Conservation (phyloP, 2,797 vertebrate species). For the Cryptoblepharus egeriae region DNA sequence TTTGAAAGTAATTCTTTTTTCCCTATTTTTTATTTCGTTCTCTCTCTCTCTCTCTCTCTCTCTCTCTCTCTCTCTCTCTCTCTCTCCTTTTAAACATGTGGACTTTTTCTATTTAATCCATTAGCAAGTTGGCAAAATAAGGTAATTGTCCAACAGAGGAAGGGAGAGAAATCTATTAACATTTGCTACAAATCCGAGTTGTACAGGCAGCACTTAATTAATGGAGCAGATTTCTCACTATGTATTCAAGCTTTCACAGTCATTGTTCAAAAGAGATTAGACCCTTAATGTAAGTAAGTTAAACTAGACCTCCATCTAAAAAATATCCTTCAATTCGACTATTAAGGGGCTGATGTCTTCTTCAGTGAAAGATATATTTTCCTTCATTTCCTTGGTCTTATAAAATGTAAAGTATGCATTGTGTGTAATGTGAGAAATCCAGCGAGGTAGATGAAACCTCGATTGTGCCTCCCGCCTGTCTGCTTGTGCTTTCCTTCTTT, state of each 20-base stretch:
- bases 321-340: conserved; percentile 73
- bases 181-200: conserved; percentile 63
- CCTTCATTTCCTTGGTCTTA: conserved; percentile 75
- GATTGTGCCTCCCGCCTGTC: conserved; percentile 73
- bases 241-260: conserved; percentile 70
- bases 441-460: conserved; percentile 69
- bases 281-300: conserved; percentile 68
- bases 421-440: conserved; percentile 69
- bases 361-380: conserved; percentile 74
- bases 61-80: background rate
- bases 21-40: background rate
- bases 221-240: conserved; percentile 64
- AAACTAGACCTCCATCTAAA: conserved; percentile 73
- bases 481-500: conserved; percentile 60
- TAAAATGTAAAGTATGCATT: conserved; percentile 72
- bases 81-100: background rate
- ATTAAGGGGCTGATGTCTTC: conserved; percentile 68
- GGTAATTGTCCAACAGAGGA: conserved; percentile 72
- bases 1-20: conserved; percentile 48
- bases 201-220: conserved; percentile 74
- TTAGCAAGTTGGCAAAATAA: conserved; percentile 69
- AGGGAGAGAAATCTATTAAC: conserved; percentile 71
- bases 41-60: background rate
- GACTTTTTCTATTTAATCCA: conserved; percentile 65
- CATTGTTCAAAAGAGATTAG: conserved; percentile 73